Conservation (phyloP, 2,888 invertebrate species). For the Diarsia rubi region DNA sequence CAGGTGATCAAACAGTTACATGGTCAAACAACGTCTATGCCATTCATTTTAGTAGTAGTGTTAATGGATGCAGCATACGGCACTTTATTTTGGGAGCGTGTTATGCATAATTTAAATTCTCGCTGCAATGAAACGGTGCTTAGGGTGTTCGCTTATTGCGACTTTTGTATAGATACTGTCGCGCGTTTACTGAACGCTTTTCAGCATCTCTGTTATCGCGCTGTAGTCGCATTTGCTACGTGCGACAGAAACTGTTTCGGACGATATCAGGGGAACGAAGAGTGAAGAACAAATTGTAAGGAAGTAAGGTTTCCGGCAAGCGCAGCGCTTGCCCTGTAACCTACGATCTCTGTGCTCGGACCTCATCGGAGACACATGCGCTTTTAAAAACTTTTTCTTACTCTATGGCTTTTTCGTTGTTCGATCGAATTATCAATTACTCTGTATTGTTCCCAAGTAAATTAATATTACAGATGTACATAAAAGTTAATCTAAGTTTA, state of each 20-base stretch:
- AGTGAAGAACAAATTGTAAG: no score
- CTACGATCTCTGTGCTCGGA: no score
- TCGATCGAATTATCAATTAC: no score
- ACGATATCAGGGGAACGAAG: not conserved
- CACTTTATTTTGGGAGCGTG: slow-evolving; percentile 24
- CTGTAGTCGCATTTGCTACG: not conserved
- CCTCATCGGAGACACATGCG: no score
- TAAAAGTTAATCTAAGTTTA: no score
- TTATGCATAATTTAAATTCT: slow-evolving; percentile 24
- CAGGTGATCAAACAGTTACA: not conserved
- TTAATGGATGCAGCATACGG: slow-evolving; percentile 14
- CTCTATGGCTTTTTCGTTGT: no score
- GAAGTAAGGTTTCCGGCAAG: no score
- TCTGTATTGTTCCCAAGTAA: no score
- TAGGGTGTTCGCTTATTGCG: not conserved
- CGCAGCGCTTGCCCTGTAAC: no score
- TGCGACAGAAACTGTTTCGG: not conserved
- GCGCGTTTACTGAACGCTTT: not conserved
- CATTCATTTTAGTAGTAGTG: slow-evolving; percentile 12
- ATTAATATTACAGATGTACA: no score
- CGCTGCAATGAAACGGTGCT: not conserved
- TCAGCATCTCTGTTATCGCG: not conserved
- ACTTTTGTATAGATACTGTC: not conserved
- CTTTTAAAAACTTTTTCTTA: no score
- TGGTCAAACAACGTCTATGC: not conserved